phyloP scores from a whole-genome alignment of 1,140 invertebrate species.

The Leptopilina boulardi region DNA sequence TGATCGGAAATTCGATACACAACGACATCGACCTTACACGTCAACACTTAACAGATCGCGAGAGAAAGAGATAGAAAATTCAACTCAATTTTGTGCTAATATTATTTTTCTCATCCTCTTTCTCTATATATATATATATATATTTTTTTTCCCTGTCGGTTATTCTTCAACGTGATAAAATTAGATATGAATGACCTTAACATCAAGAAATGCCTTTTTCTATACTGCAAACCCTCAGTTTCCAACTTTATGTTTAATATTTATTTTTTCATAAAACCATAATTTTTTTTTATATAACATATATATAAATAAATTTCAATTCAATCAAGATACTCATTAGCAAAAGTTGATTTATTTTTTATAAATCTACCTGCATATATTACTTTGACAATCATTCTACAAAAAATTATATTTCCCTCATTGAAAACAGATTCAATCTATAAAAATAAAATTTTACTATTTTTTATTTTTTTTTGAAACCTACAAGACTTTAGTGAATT shows the following conservation, averaged over 20 bases:
- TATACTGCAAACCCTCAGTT: background rate
- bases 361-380: background rate
- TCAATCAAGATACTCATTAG: background rate
- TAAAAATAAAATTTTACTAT: background rate
- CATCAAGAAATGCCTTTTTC: background rate
- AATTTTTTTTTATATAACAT: too few relatives aligned
- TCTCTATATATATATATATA: too few relatives aligned
- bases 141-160: too few relatives aligned
- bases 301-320: background rate
- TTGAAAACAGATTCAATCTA: too few relatives aligned
- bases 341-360: background rate
- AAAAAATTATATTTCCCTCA: background rate
- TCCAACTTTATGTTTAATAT: background rate
- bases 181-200: constrained; percentile 1
- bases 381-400: background rate
- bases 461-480: too few relatives aligned
- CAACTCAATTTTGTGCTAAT: background rate
- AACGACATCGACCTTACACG: background rate
- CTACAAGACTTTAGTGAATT: constrained; percentile 12
- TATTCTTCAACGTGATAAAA: constrained; percentile 7
- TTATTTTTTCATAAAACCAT: background rate
- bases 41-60: background rate
- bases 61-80: background rate
- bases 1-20: background rate
- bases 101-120: background rate